Conservation (phyloP, 92 coral and sea anemone species). For the Isaurus tuberculatus region DNA sequence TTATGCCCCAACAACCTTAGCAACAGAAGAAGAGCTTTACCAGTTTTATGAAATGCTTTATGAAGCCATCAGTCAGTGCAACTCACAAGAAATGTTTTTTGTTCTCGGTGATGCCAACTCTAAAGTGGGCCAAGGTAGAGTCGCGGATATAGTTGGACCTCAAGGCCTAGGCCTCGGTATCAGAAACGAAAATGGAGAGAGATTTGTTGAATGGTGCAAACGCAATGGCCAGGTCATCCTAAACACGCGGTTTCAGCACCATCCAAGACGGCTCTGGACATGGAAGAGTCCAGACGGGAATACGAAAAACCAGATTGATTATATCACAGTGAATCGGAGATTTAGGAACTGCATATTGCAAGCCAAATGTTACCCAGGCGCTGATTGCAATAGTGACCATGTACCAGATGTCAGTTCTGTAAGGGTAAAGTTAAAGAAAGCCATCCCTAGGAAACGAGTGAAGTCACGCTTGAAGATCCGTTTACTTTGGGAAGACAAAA, state of each 20-base stretch:
- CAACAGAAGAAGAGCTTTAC: background rate
- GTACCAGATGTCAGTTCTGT: background rate
- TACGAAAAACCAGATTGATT: background rate
- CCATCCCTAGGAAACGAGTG: background rate
- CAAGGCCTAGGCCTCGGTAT: slow-evolving; percentile 3
- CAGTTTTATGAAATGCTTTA: background rate
- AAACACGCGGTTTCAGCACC: slow-evolving; percentile 10
- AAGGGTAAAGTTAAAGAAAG: background rate
- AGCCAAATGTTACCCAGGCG: background rate
- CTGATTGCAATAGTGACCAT: slow-evolving; percentile 8
- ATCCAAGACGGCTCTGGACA: background rate
- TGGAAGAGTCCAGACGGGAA: slow-evolving; percentile 2
- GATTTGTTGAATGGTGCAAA: background rate
- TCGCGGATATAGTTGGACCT: background rate
- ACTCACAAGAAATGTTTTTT: background rate
- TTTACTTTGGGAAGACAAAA: background rate
- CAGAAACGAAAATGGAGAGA: background rate
- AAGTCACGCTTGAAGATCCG: background rate
- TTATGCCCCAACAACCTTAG: background rate
- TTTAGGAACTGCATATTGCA: background rate
- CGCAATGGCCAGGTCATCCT: background rate
- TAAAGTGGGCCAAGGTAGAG: background rate
- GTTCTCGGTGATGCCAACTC: background rate
- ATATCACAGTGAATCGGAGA: background rate
- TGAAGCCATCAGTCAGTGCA: background rate